These are phyloP conservation scores for Teleiodes luculella DNA, from an alignment of 2,888 invertebrate species.

Conservation along the genomic window DNA sequence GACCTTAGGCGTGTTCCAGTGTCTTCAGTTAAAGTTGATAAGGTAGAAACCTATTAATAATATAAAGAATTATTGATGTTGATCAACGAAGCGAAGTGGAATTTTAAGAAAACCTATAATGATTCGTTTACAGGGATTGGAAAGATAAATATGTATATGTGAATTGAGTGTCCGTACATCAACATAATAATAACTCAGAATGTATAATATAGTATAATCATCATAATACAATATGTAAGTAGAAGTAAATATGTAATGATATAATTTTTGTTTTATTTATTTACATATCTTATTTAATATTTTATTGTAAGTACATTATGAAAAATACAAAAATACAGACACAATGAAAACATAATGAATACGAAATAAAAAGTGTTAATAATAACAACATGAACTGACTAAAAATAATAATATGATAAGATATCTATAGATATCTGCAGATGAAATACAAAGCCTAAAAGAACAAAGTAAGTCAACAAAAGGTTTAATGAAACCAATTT, in stretches of 20 bases:
- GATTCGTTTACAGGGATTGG: too few species aligned
- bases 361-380: too few species aligned
- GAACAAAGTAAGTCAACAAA: neutral
- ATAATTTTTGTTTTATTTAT: neutral
- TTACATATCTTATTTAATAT: neutral
- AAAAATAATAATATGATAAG: neutral
- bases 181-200: too few species aligned
- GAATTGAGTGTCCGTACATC: too few species aligned
- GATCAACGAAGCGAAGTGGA: neutral
- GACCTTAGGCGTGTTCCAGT: constrained; percentile 53
- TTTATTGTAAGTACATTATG: too few species aligned
- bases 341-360: too few species aligned
- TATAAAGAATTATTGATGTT: constrained; percentile 5
- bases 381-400: too few species aligned
- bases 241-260: too few species aligned
- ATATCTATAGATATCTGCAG: neutral
- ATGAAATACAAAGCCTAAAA: neutral
- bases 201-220: too few species aligned
- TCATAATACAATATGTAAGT: too few species aligned
- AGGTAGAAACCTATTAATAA: constrained; percentile 20
- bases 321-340: too few species aligned
- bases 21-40: constrained; percentile 53
- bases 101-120: neutral
- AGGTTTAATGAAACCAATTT: neutral
- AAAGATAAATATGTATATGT: too few species aligned